Conservation (phyloP, 2,888 invertebrate species). For the Rhabditoides inermis region DNA sequence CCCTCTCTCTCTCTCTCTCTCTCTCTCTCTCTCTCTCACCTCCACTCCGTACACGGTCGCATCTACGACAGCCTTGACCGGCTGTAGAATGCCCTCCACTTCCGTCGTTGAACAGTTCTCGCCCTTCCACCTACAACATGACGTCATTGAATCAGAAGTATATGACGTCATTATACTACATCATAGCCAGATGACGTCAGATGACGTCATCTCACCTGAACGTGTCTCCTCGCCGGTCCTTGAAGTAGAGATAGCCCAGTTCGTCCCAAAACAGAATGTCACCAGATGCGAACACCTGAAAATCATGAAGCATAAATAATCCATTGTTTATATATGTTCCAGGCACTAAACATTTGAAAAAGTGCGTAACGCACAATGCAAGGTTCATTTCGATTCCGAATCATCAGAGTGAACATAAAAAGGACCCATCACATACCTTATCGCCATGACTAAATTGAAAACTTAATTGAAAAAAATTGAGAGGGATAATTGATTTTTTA, state of each 20-base stretch:
- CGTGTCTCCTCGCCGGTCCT: conserved; percentile 87
- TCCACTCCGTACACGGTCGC: conserved; percentile 83
- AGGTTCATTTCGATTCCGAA: too few species aligned
- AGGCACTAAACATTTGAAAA: background rate
- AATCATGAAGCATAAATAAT: background rate
- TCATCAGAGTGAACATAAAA: too few species aligned
- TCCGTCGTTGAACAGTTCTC: conserved; percentile 80
- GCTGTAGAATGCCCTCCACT: conserved; percentile 83
- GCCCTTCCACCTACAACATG: conserved; percentile 34
- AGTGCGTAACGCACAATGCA: too few species aligned
- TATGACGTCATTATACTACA: background rate
- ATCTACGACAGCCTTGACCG: conserved; percentile 73
- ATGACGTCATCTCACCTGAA: conserved; percentile 59
- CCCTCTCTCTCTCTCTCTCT: background rate
- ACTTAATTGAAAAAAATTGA: too few species aligned
- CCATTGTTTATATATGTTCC: background rate
- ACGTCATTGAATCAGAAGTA: background rate
- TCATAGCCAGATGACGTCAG: conserved; percentile 49
- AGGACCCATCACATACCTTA: background rate
- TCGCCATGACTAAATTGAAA: background rate
- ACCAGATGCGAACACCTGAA: conserved; percentile 52
- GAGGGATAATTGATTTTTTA: too few species aligned
- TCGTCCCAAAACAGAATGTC: conserved; percentile 83
- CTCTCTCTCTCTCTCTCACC: conserved; percentile 57
- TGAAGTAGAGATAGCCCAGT: conserved; percentile 84